Evolutionary conservation across 2,113 vertebrate genomes (phyloP).

Genomic region (Leucosticte australis): DNA sequence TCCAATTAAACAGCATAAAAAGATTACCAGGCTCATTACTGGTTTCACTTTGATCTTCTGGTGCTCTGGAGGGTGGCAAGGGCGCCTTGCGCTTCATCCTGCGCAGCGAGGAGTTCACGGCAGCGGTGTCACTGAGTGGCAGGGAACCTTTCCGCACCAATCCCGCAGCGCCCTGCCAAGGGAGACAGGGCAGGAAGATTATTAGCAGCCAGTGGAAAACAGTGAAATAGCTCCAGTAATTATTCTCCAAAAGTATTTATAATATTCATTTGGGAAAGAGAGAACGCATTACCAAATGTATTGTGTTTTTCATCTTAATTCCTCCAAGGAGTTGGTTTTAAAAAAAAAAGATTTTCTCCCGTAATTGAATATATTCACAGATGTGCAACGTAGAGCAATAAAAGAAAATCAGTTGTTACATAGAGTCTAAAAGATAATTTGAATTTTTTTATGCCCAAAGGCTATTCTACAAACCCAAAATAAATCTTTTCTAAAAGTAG

Average conservation of each 20-base stretch:
- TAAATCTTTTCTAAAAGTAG: neutral
- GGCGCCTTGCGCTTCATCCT: slow-evolving; percentile 93
- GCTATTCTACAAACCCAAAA: neutral
- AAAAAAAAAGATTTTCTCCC: neutral
- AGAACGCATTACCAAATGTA: neutral
- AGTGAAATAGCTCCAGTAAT: neutral
- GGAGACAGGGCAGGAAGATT: neutral
- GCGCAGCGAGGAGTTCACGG: slow-evolving; percentile 82
- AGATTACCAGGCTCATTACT: slow-evolving; percentile 64
- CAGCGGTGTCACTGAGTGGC: slow-evolving; percentile 66
- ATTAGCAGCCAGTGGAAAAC: neutral
- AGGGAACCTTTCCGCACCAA: slow-evolving; percentile 71
- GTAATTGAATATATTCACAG: neutral
- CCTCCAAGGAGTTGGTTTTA: neutral
- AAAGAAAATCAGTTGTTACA: neutral
- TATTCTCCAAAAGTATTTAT: neutral
- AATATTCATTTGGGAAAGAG: neutral
- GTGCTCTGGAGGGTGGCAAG: slow-evolving; percentile 75
- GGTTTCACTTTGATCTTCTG: slow-evolving; percentile 63
- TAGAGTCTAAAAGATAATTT: neutral
- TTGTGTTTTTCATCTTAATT: neutral
- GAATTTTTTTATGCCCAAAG: neutral
- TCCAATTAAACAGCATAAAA: slow-evolving; percentile 5
- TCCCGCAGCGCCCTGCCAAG: slow-evolving; percentile 36
- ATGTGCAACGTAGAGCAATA: neutral